Evolutionary conservation across 2,113 vertebrate species (phyloP), one percentile per base, ranked within the genome.

Genomic region (Progne subis): DNA sequence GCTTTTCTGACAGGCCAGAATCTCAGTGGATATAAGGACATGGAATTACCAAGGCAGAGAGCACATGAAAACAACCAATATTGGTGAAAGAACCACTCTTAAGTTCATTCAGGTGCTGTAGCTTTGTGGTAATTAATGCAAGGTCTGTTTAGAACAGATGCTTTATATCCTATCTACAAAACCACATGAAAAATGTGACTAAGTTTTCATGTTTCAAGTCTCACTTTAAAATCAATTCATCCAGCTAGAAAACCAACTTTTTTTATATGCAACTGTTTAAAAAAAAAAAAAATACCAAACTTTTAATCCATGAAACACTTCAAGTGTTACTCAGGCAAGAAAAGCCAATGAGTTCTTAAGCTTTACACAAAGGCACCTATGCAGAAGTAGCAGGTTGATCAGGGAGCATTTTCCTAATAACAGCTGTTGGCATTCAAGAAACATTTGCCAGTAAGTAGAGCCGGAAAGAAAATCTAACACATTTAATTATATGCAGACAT

Each of bases 351-450:
- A 56, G 23, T 43, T 65, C 50, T 75, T 59, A 87, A 72, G 55
- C 24, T 72, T 91, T 72, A 59, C 28, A 57, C 24, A 82, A 89
- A 84, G 32, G 19, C 74, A 75, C 43, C 39, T n/a, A 39, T 74
- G 46, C 65, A 82, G 70, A 95, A 93, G 63, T 13, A 92, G 82
- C 55, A 90, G 19, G 67, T 56, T 88, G 64, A 86, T 65, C 13
- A 5, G 50, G 31, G 81, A 92, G n/a, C 47, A 61, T 68, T 91
- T 92, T 65, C 69, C 88, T 94, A 76, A 44, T 84, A 95, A 68
- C 95, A 95, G 94, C 86, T 95, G 94, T 6, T 94, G 91, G 87
- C 92, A 93, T 92, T 96, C 84, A 91, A n/a, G 82, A 95, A 95
- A 82, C 67, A 93, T 92, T 95, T 92, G 47, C 76, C 29, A 83